Evolutionary conservation across 2,113 vertebrate species (phyloP).

Genomic region (Tyto alba): DNA sequence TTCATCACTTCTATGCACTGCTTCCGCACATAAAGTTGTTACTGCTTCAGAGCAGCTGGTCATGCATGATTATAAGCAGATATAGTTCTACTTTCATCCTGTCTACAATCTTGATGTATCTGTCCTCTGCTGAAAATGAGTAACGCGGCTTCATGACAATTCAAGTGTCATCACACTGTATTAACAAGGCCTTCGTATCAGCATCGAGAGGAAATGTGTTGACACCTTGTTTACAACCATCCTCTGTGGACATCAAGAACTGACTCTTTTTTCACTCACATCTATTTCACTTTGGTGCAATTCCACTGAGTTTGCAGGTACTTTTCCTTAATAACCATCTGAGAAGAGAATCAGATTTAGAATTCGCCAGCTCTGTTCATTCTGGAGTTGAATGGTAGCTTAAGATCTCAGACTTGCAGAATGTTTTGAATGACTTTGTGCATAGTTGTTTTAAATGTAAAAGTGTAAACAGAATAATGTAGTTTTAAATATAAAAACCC

Average conservation of each 20-base stretch:
- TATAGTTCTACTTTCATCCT: conserved; percentile 16
- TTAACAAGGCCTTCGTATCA: not conserved
- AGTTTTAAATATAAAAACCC: not conserved
- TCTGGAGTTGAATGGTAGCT: not conserved
- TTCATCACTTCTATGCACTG: not conserved
- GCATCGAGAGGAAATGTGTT: not conserved
- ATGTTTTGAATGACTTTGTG: not conserved
- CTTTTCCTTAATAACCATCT: not conserved
- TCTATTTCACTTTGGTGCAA: not conserved
- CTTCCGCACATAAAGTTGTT: not conserved
- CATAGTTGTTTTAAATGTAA: not conserved
- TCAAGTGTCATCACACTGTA: not conserved
- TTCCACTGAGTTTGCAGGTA: not conserved
- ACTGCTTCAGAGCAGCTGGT: conserved; percentile 7
- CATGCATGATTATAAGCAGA: conserved; percentile 30
- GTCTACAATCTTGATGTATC: conserved; percentile 2
- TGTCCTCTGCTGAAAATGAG: conserved; percentile 10
- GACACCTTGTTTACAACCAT: conserved; percentile 37
- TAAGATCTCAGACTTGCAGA: not conserved
- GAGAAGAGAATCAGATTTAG: not conserved
- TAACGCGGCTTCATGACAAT: not conserved
- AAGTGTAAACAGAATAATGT: not conserved
- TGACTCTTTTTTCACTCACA: not conserved
- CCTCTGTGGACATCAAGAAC: not conserved
- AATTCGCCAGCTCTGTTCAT: not conserved